Conservation (phyloP, 1,140 invertebrate genomes). For the Helicoverpa armigera region DNA sequence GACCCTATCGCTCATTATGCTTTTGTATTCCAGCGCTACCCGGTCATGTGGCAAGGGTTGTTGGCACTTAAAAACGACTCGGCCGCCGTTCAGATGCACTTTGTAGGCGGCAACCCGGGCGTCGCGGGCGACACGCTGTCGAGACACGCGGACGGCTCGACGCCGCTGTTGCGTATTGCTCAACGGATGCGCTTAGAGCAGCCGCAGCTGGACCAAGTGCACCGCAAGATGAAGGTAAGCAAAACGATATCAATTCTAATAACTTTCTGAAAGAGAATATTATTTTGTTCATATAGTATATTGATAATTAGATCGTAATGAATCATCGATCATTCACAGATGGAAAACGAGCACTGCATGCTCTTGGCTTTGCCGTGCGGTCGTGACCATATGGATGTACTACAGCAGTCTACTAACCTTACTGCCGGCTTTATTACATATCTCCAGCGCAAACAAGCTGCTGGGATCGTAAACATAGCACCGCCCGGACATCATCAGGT, state of each 20-base stretch:
- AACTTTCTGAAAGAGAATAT: too few species aligned
- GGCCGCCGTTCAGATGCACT: constrained; percentile 99
- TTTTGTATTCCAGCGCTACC: constrained; percentile 90
- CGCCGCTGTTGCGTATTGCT: constrained; percentile 95
- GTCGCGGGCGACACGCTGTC: constrained; percentile 95
- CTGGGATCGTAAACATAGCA: constrained; percentile 98
- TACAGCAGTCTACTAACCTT: constrained; percentile 96
- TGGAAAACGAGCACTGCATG: constrained; percentile 98
- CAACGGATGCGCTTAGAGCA: constrained; percentile 98
- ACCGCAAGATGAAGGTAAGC: constrained; percentile 97
- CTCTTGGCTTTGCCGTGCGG: constrained; percentile 98
- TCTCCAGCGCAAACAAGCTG: constrained; percentile 97
- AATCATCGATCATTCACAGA: constrained; percentile 85
- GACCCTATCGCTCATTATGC: too few species aligned
- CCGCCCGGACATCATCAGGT: constrained; percentile 94
- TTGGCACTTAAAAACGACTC: constrained; percentile 98
- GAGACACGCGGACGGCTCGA: constrained; percentile 92
- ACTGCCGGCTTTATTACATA: constrained; percentile 98
- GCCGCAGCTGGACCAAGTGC: constrained; percentile 97
- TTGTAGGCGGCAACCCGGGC: constrained; percentile 96
- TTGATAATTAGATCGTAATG: background rate
- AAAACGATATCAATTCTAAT: background rate
- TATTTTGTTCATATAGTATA: too few species aligned
- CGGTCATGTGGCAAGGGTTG: constrained; percentile 98
- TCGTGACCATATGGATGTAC: constrained; percentile 95